Evolutionary conservation across 2,888 invertebrate genomes (phyloP), one percentile per base, ranked within the genome.

Genomic region (Amblyteles armatorius): DNA sequence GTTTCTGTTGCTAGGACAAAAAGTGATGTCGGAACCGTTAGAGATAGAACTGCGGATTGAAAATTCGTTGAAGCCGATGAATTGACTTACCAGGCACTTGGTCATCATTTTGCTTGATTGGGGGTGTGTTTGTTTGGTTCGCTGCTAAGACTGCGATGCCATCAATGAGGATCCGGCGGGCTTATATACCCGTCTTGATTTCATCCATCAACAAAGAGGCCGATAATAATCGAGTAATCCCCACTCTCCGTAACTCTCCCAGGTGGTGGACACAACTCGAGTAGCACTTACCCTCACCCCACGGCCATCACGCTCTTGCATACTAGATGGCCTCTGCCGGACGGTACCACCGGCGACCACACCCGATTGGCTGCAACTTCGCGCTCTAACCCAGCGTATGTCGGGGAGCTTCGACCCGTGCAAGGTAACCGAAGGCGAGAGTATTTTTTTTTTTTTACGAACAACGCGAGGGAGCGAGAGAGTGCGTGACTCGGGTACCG

Each of bases 31-130:
- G 44, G 5, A 44, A 11, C 3, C 3, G 44, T 13, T 3, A 3
- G 13, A 13, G 13, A 36, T 36, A 7, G 36, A 7, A 1, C 1
- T 44, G 3, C 0, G 13, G 13, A 44, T 44, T n/a, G 44, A 29
- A 36, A 65, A 50, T 71, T 44, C 71, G 13, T 52, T 16, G 65
- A 9, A 77, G 2, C 9, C n/a, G 40, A 76, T 60, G 29, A 63
- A 63, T 11, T 71, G 48, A 92, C 93, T 93, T 89, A 93, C 93
- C 83, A 93, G 82, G 88, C 90, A 88, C 88, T 92, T 92, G 90
- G 89, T 88, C 89, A 90, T 89, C 92, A 93, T 93, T 90, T 92
- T 92, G 87, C 69, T 87, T 83, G 84, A 60, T 78, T 87, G 76
- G 78, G 81, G 63, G 60, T 88, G 85, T 88, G 85, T 86, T 87